These are phyloP conservation scores for Apistogramma diplotaenia DNA, from an alignment of 2,113 vertebrate species.

Conservation along the genomic window DNA sequence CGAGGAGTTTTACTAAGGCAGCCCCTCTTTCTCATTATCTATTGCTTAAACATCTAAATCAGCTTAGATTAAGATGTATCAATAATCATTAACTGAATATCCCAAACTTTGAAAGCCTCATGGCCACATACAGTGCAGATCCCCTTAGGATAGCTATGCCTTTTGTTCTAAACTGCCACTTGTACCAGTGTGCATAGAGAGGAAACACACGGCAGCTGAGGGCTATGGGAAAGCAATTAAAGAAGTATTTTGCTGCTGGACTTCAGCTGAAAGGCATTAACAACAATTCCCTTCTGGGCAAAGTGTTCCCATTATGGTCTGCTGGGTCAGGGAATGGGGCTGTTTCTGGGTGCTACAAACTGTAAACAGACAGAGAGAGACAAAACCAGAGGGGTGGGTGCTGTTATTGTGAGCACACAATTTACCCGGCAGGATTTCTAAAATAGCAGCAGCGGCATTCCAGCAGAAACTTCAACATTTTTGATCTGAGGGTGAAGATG, in stretches of 20 bases:
- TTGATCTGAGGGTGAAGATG: background rate
- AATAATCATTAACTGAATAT: background rate
- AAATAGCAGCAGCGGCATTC: background rate
- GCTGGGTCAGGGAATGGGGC: conserved; percentile 29
- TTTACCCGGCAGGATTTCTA: background rate
- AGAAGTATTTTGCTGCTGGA: conserved; percentile 45
- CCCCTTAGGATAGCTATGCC: background rate
- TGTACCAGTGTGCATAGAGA: conserved; percentile 13
- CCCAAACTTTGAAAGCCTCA: background rate
- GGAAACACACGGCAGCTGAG: conserved; percentile 21
- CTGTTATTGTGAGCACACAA: background rate
- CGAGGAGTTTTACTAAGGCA: background rate
- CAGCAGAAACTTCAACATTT: background rate
- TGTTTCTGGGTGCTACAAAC: conserved; percentile 29
- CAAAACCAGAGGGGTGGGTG: background rate
- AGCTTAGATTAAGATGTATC: background rate
- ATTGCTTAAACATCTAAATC: background rate
- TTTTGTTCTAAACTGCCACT: conserved; percentile 9
- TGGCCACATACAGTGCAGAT: background rate
- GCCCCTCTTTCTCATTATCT: background rate
- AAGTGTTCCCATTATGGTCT: conserved; percentile 23
- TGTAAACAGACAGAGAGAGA: conserved; percentile 13
- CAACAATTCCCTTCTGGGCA: conserved; percentile 40
- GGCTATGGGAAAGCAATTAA: conserved; percentile 62
- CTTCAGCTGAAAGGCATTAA: conserved; percentile 39